Base-by-base conservation (phyloP, 1,140 invertebrate species). In the Drosophila dunni region DNA sequence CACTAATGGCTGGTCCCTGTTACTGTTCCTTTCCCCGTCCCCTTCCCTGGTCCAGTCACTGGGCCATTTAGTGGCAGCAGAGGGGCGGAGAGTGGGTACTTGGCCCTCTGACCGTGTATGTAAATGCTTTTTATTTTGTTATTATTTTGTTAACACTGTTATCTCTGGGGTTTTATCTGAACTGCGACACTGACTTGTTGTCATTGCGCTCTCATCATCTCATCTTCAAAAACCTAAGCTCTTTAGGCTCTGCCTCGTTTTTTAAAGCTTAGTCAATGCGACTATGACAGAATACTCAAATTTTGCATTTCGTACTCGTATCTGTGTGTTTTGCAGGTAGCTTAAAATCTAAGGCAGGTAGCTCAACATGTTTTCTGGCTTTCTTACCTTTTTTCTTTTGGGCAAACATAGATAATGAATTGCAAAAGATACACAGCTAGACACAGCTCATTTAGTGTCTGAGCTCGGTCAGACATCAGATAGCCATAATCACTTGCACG, bases 51-150 rank as follows among this genome's bases (percentile, higher is more conserved):
- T 15, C 24, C 36, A 65, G 34, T 60, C 42, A 63, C 61, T 13
- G 20, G 38, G 56, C 38, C 33, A 53, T 46, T 38, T 36, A 11
- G n/a, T 8, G n/a, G 36, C 24, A 29, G 51, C 17, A 24, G 36
- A 7, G 36, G 36, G 36, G 36, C 5, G 36, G 36, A 38, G 36
- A 38, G 40, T 11, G 10, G 40, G 13, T 34, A 50, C 34, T 60
- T 44, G 44, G 65, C 38, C 63, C 46, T 24, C 15, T 34, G 42
- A 42, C 33, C 20, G 17, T 60, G 48, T 51, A 85, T 85, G 81
- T 86, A 85, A 85, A 85, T 86, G 81, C 63, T 82, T 88, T 85
- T 85, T 85, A 85, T 85, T 86, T 63, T 81, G 82, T 86, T 85
- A 86, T 85, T 85, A 86, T 86, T 86, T 86, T 72, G 82, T 74